Percentiles rank a stretch among this genome's conserved stretches.
Evolutionary conservation across 2,113 vertebrate species (phyloP).

Genomic region (Aptenodytes patagonicus): DNA sequence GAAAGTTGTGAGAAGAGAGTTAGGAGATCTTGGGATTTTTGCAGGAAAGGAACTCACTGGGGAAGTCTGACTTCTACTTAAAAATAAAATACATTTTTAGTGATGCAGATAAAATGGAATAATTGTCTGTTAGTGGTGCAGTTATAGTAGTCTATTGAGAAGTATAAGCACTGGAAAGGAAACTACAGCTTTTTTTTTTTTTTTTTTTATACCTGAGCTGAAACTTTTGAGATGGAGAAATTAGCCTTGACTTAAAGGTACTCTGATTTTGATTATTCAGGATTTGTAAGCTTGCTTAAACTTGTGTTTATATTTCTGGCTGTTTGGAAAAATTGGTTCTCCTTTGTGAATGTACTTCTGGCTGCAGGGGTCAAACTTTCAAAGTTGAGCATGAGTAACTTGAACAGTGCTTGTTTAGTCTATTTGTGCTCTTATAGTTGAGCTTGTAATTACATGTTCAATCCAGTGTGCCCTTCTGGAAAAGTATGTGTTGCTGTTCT

Average conservation of each 20-base stretch:
- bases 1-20: neutral
- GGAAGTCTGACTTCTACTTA: neutral
- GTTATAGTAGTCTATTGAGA: neutral
- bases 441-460: conserved; percentile 27
- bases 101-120: neutral
- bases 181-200: neutral
- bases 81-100: neutral
- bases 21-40: neutral
- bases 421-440: neutral
- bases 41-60: neutral
- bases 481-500: neutral
- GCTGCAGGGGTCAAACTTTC: neutral
- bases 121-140: neutral
- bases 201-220: neutral
- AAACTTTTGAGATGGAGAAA: neutral
- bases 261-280: neutral
- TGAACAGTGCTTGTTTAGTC: conserved; percentile 6
- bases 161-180: neutral
- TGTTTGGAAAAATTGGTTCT: neutral
- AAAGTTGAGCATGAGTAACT: neutral
- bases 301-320: neutral
- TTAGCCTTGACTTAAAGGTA: neutral
- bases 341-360: neutral
- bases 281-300: neutral
- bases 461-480: neutral